Percentiles rank a stretch among this genome's conserved stretches.
Conservation (phyloP, 2,113 vertebrate species). For the Polypterus bichir region DNA sequence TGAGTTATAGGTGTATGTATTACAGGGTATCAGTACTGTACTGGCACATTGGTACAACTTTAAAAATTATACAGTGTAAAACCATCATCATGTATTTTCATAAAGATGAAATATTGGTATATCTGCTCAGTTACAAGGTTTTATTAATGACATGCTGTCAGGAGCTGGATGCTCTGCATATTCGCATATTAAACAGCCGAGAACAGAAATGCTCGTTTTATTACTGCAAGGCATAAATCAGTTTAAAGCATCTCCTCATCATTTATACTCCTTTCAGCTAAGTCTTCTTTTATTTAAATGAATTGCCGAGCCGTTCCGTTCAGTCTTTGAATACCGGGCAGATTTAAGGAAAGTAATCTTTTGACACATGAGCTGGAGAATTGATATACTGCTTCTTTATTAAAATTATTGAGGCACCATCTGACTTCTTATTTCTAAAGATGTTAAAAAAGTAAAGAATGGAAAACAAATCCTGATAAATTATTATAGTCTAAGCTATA, state of each 20-base stretch:
- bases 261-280: conserved; percentile 81
- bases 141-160: conserved; percentile 96
- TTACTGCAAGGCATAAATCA: conserved; percentile 96
- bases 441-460: conserved; percentile 11
- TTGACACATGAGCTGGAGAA: conserved; percentile 29
- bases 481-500: conserved; percentile 3
- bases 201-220: conserved; percentile 88
- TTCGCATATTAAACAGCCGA: conserved; percentile 98
- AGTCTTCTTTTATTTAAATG: conserved; percentile 91
- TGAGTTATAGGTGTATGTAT: conserved; percentile 64
- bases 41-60: conserved; percentile 68
- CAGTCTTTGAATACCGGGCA: conserved; percentile 70
- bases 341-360: conserved; percentile 26
- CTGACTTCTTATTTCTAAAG: conserved; percentile 3
- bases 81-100: conserved; percentile 98
- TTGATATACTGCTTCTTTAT: conserved; percentile 32
- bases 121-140: conserved; percentile 79
- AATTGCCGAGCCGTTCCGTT: conserved; percentile 81
- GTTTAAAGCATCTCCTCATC: conserved; percentile 94
- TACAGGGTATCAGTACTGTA: conserved; percentile 47
- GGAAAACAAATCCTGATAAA: conserved; percentile 14
- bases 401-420: conserved; percentile 23
- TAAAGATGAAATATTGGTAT: conserved; percentile 95
- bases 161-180: conserved; percentile 96
- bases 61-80: conserved; percentile 89